These are phyloP conservation scores for Caradrina kadenii DNA, from an alignment of 2,888 invertebrate genomes.

Conservation along the genomic window DNA sequence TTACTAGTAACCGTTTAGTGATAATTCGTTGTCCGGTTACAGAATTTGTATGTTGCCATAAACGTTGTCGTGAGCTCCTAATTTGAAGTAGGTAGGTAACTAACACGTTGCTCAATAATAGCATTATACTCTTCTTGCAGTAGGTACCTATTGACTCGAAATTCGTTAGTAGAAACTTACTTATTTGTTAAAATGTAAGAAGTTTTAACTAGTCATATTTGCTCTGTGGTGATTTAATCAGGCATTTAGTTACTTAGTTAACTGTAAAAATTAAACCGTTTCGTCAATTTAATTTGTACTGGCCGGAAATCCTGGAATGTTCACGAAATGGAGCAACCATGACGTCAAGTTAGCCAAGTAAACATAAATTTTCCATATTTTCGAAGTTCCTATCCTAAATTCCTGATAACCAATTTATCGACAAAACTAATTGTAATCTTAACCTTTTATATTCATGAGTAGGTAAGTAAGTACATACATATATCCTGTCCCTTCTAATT, in stretches of 20 bases:
- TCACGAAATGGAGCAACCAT: slow-evolving; percentile 65
- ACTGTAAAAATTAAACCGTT: slow-evolving; percentile 54
- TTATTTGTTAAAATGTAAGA: slow-evolving; percentile 22
- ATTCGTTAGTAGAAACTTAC: not conserved
- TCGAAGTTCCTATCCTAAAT: not conserved
- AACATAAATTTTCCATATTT: slow-evolving; percentile 16
- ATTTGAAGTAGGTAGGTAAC: slow-evolving; percentile 64
- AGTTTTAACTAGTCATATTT: slow-evolving; percentile 6
- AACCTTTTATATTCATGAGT: slow-evolving; percentile 38
- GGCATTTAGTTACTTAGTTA: slow-evolving; percentile 31
- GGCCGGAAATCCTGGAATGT: slow-evolving; percentile 72
- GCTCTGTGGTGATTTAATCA: not conserved
- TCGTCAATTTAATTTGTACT: slow-evolving; percentile 70
- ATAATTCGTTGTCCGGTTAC: slow-evolving; percentile 68
- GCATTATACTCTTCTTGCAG: slow-evolving; percentile 30
- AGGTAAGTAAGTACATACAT: slow-evolving; percentile 1
- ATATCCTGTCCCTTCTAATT: not conserved
- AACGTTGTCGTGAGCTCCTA: slow-evolving; percentile 71
- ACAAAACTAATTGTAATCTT: slow-evolving; percentile 4
- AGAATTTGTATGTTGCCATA: slow-evolving; percentile 64
- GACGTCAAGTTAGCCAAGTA: slow-evolving; percentile 33
- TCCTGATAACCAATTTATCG: slow-evolving; percentile 2
- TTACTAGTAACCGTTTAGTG: slow-evolving; percentile 34
- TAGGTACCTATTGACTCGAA: slow-evolving; percentile 24
- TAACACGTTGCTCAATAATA: slow-evolving; percentile 62